Percentiles rank a stretch among this genome's conserved stretches.
Evolutionary conservation across 1,140 invertebrate genomes (phyloP).

Genomic region (Bombus confusus): DNA sequence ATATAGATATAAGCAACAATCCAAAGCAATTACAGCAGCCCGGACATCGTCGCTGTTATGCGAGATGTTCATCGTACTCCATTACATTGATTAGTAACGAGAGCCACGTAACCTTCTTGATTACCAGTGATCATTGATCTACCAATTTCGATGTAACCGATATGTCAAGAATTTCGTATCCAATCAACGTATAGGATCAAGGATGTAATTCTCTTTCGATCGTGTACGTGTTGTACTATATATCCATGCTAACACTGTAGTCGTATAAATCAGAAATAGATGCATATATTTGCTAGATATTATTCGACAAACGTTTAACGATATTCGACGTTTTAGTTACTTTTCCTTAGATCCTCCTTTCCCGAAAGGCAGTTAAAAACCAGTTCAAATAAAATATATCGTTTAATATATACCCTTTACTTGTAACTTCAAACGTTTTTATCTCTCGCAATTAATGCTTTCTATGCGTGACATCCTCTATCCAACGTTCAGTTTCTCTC

Average conservation of each 20-base stretch:
- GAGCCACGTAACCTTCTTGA: conserved; percentile 33
- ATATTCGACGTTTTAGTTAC: background rate
- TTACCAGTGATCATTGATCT: conserved; percentile 34
- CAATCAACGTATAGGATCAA: conserved; percentile 6
- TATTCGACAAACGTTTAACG: no score
- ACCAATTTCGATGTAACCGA: conserved; percentile 35
- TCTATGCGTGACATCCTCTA: background rate
- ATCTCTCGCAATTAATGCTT: conserved; percentile 3
- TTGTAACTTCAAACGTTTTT: background rate
- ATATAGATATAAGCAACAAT: conserved; percentile 48
- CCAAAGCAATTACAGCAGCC: conserved; percentile 44
- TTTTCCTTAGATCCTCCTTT: background rate
- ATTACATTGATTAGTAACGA: conserved; percentile 63
- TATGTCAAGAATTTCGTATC: conserved; percentile 24
- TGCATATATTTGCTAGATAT: no score
- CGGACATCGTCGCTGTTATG: conserved; percentile 50
- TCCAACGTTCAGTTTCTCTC: background rate
- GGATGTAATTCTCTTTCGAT: background rate
- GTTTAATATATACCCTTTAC: background rate
- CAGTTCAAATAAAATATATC: background rate
- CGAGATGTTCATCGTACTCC: conserved; percentile 44
- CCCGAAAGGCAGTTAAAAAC: background rate
- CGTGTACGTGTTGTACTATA: no score
- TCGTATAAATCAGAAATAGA: background rate
- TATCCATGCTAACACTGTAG: background rate